Evolutionary conservation across 2,797 vertebrate genomes (phyloP).

Genomic region (Gallinago stenura): DNA sequence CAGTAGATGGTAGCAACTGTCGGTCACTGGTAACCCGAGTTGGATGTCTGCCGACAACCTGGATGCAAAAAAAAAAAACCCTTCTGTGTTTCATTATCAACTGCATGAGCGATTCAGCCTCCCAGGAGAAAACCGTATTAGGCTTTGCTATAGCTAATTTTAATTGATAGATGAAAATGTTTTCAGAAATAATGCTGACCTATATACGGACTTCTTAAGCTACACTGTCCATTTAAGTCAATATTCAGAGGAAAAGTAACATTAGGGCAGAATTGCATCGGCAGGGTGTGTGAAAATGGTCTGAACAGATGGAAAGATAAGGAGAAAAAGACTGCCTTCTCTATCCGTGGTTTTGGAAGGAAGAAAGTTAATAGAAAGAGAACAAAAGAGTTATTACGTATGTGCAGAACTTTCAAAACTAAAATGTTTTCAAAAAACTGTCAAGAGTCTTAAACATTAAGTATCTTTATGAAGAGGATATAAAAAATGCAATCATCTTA

Average conservation of each 20-base stretch:
- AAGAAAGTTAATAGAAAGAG: not conserved
- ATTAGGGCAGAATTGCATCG: not conserved
- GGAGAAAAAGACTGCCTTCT: not conserved
- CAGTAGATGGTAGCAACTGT: slow-evolving; percentile 68
- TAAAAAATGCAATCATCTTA: slow-evolving; percentile 24
- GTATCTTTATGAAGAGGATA: not conserved
- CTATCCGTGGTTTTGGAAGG: not conserved
- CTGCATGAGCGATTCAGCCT: not conserved
- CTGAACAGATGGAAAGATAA: slow-evolving; percentile 22
- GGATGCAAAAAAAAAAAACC: not conserved
- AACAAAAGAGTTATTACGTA: slow-evolving; percentile 1
- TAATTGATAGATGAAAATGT: slow-evolving; percentile 33
- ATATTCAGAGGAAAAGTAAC: slow-evolving; percentile 43
- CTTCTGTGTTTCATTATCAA: not conserved
- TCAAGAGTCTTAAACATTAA: slow-evolving; percentile 21
- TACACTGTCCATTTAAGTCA: slow-evolving; percentile 40
- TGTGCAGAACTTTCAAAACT: not conserved
- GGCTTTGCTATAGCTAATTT: slow-evolving; percentile 41
- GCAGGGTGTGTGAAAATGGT: not conserved
- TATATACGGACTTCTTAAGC: slow-evolving; percentile 50
- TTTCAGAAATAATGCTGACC: slow-evolving; percentile 67
- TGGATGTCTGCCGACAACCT: not conserved
- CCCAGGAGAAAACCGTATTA: not conserved
- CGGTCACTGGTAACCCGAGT: not conserved
- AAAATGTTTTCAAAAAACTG: slow-evolving; percentile 33